Evolutionary conservation across 2,113 vertebrate genomes (phyloP).

Genomic region (Myotis davidii): DNA sequence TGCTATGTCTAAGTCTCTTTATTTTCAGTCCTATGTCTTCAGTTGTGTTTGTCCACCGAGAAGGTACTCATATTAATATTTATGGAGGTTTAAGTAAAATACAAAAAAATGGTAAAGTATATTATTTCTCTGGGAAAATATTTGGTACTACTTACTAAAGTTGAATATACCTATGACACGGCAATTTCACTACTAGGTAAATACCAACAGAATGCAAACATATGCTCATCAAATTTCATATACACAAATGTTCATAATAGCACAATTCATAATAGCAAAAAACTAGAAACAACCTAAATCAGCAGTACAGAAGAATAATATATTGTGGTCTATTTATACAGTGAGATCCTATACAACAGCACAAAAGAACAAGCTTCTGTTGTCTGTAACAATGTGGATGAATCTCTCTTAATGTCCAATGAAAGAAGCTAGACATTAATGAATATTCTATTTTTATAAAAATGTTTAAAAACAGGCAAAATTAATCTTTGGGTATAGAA

Average conservation of each 20-base stretch:
- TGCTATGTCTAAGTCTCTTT: not conserved
- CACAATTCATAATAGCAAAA: not conserved
- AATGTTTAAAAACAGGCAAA: not conserved
- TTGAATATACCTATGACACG: not conserved
- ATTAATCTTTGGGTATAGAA: not conserved
- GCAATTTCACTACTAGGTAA: not conserved
- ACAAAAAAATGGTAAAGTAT: not conserved
- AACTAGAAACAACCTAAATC: not conserved
- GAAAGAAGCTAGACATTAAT: not conserved
- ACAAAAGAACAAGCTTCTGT: not conserved
- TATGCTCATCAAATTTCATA: not conserved
- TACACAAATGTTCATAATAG: not conserved
- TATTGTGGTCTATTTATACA: not conserved
- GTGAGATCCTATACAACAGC: not conserved
- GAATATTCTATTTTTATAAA: not conserved
- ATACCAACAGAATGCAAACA: not conserved
- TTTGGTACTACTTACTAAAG: not conserved
- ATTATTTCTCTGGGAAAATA: not conserved
- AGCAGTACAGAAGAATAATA: not conserved
- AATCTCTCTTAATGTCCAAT: not conserved
- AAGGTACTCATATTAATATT: not conserved
- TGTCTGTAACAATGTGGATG: not conserved
- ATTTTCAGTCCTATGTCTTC: not conserved
- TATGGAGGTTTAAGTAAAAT: constrained; percentile 44
- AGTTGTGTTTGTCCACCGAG: constrained; percentile 2